Base-by-base conservation (phyloP, 2,113 vertebrate species). In the Oryzias curvinotus region DNA sequence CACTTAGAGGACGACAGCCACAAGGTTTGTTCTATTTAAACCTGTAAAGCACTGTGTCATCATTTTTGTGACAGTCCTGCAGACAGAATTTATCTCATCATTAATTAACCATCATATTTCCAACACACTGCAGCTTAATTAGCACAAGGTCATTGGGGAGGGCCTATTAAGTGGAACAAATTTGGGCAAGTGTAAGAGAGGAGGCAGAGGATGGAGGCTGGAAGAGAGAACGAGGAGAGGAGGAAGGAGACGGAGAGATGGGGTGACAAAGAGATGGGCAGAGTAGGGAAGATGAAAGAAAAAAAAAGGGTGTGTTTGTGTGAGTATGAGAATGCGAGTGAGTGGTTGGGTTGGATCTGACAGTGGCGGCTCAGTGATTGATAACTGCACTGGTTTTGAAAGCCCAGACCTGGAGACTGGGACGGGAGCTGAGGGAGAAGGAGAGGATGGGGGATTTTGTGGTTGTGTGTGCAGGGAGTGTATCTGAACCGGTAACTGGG, bases 101-200 rank as follows among this genome's bases (percentile, higher is more conserved):
- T 97, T 97, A 98, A 97, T 97, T 97, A 98, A 96, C 93, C 93
- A 95, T 97, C 95, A 95, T 95, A 95, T 96, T 96, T 97, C 93
- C 95, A 96, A 96, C 94, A 94, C 95, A 93, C 93, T 94, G 94
- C 94, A 93, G 95, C 95, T 97, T 98, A 96, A 97, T 97, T 96
- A 97, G 95, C 94, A 94, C 93, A 95, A 96, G 95, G 95, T 95
- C 95, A 96, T 94, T 93, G 93, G 94, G 95, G 95, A 96, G 93
- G 95, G 94, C 95, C 96, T 97, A 96, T 97, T 97, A 97, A 97
- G 95, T 96, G 95, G 94, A 96, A 96, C 95, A 97, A 95, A 96
- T 97, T 95, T 95, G 95, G 95, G 94, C 93, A 93, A 95, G 93
- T 96, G 94, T 95, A 94, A 93, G 93, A 94, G 94, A 93, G 73